Evolutionary conservation across 2,113 vertebrate genomes (phyloP).

Genomic region (Myrmophylax atrothorax): DNA sequence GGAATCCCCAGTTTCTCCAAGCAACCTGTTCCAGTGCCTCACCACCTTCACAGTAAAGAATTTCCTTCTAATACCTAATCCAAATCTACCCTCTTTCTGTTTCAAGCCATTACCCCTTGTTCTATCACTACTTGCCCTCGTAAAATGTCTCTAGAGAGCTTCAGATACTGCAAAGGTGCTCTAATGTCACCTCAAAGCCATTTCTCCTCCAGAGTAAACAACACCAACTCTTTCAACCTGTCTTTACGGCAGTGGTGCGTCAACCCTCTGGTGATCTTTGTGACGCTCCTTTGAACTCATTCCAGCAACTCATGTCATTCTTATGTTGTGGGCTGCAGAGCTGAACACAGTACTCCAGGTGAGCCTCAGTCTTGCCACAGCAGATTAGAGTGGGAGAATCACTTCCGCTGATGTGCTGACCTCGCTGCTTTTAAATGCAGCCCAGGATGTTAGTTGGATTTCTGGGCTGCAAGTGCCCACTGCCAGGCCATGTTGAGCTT

Average conservation of each 20-base stretch:
- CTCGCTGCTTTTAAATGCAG: background rate
- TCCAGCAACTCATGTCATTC: background rate
- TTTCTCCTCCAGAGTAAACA: background rate
- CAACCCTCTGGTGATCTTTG: background rate
- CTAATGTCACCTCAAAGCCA: background rate
- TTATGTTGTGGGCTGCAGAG: too few species aligned
- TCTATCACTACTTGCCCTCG: background rate
- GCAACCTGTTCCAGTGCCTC: background rate
- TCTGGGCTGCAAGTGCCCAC: background rate
- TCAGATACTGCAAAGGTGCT: background rate
- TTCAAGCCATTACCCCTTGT: background rate
- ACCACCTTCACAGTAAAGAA: background rate
- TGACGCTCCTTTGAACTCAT: background rate
- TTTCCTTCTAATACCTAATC: background rate
- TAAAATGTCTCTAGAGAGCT: background rate
- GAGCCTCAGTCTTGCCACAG: background rate
- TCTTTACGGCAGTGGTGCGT: background rate
- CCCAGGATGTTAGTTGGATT: background rate
- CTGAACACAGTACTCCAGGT: too few species aligned
- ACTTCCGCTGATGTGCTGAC: accelerated
- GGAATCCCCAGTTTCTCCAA: background rate
- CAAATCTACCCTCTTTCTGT: background rate
- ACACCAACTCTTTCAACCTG: background rate
- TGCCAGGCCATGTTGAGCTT: background rate
- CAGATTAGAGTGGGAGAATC: background rate